Percentiles rank a stretch among this genome's conserved stretches.
Conservation (phyloP, 1,140 invertebrate species). For the Drosophila baimaii region DNA sequence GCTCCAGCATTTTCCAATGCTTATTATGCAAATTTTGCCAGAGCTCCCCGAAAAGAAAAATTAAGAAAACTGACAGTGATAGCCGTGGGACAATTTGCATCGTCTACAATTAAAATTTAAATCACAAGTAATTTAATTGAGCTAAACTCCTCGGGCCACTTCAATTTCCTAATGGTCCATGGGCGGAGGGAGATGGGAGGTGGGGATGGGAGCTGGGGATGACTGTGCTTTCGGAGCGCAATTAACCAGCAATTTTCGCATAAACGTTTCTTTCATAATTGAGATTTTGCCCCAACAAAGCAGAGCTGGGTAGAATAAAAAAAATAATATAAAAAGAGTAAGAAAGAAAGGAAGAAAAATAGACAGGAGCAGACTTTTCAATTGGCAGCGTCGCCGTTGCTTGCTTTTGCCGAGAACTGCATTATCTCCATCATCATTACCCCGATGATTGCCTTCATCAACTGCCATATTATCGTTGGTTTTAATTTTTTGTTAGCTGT, state of each 20-base stretch:
- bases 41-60: slow-evolving; percentile 24
- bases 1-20: slow-evolving; percentile 60
- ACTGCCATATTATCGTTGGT: slow-evolving; percentile 69
- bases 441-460: slow-evolving; percentile 72
- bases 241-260: slow-evolving; percentile 82
- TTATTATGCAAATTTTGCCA: slow-evolving; percentile 76
- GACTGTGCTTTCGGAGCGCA: slow-evolving; percentile 50
- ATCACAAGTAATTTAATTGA: slow-evolving; percentile 82
- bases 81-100: slow-evolving; percentile 59
- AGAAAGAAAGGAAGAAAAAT: slow-evolving; percentile 31
- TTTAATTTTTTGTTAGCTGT: slow-evolving; percentile 63
- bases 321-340: too few species aligned
- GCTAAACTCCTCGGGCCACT: slow-evolving; percentile 65
- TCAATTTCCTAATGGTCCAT: slow-evolving; percentile 43
- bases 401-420: slow-evolving; percentile 42
- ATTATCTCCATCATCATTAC: slow-evolving; percentile 66
- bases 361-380: slow-evolving; percentile 63
- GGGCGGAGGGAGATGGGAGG: slow-evolving; percentile 2
- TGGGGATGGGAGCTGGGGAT: slow-evolving; percentile 10
- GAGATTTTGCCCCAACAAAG: slow-evolving; percentile 54
- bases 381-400: slow-evolving; percentile 64
- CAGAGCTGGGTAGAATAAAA: slow-evolving; percentile 47
- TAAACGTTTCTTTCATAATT: slow-evolving; percentile 77
- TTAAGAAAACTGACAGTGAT: slow-evolving; percentile 63
- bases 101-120: slow-evolving; percentile 81